Base-by-base conservation (phyloP, 1,140 invertebrate genomes). In the Anastatus disparis region DNA sequence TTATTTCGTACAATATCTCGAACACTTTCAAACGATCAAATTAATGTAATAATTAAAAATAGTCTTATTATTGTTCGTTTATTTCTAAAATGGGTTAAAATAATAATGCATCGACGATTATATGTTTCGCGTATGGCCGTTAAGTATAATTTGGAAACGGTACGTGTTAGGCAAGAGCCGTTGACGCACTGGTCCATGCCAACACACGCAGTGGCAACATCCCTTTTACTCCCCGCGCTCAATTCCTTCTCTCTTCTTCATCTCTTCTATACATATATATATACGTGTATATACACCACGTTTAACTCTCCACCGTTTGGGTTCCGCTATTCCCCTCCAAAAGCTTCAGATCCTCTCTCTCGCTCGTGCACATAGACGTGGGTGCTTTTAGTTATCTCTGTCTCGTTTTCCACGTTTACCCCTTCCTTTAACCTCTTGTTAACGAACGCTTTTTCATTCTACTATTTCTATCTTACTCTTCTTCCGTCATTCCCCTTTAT, bases 121-220 rank as follows among this genome's bases (percentile, higher is more conserved):
- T n/a, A n/a, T n/a, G n/a, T n/a, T n/a, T n/a, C n/a, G n/a, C n/a
- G n/a, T n/a, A n/a, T n/a, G 17, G 7, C 6, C 8, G 48, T 64
- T 52, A 24, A 64, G 20, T 22, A 52, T 84, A 84, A 85, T 85
- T 85, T 85, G 79, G 80, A 83, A n/a, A 24, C 81, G 84, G 80
- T 85, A 85, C 84, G 84, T 85, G 79, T 85, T 81, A 84, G 84
- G 84, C 84, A 85, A 85, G 81, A 84, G 84, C 81, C 83, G 84
- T 85, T 85, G 84, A 86, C 84, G 84, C 84, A 86, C 84, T 86
- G 85, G 84, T 85, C 84, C 84, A 86, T 86, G 84, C 83, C 84
- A 81, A 85, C 83, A 86, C 83, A 58, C 53, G 59, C 69, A 70
- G 68, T 27, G n/a, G 48, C 50, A 83, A 82, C 82, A 85, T 84